These are phyloP conservation scores for Sitta europaea DNA, from an alignment of 2,113 vertebrate species.

Conservation along the genomic window DNA sequence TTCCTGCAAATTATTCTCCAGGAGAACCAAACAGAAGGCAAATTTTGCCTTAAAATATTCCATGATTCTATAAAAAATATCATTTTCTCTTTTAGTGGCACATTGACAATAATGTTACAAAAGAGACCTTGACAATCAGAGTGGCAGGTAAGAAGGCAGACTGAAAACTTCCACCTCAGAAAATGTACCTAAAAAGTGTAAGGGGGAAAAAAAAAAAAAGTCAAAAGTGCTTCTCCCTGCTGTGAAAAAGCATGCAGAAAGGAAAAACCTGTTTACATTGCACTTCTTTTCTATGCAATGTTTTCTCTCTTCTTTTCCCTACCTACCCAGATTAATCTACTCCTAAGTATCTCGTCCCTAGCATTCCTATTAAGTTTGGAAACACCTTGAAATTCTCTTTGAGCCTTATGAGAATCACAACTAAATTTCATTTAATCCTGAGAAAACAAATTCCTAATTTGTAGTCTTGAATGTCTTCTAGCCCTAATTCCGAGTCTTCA, in stretches of 20 bases:
- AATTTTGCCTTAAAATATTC: background rate
- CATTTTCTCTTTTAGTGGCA: background rate
- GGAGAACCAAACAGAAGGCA: background rate
- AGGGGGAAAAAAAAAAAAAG: fast-evolving
- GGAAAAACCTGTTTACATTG: background rate
- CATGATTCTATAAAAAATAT: background rate
- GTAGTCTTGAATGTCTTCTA: background rate
- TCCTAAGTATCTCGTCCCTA: background rate
- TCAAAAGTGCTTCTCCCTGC: background rate
- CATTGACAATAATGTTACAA: background rate
- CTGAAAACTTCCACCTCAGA: background rate
- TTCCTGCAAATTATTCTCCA: background rate
- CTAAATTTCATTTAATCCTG: background rate
- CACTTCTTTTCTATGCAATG: background rate
- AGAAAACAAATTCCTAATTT: background rate
- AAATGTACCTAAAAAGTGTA: background rate
- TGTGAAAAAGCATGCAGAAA: background rate
- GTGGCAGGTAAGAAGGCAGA: background rate
- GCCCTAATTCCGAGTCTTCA: background rate
- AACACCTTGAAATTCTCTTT: background rate
- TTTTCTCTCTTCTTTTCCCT: background rate
- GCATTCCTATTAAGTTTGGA: background rate
- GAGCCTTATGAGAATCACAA: background rate
- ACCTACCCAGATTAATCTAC: background rate
- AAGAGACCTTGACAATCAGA: background rate